These are phyloP conservation scores for Tauraco hartlaubi DNA, from an alignment of 2,797 vertebrate species.

Conservation along the genomic window DNA sequence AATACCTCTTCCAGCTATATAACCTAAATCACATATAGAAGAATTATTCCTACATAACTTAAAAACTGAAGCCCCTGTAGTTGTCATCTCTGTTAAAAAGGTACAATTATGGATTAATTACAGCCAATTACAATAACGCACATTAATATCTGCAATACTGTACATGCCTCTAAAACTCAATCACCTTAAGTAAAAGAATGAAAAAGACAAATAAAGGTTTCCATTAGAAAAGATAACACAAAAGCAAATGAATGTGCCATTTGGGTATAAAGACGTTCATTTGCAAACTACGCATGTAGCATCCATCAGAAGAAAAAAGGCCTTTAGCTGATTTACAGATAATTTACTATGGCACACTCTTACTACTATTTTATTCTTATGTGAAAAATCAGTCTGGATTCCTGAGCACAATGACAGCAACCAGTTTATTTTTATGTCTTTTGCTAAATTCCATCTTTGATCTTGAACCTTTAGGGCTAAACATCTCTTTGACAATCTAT, in stretches of 20 bases:
- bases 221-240: neutral
- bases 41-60: neutral
- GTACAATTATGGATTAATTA: slow-evolving; percentile 18
- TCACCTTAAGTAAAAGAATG: neutral
- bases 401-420: neutral
- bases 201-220: slow-evolving; percentile 2
- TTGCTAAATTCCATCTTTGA: slow-evolving; percentile 11
- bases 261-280: neutral
- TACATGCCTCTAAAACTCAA: neutral
- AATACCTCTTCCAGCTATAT: neutral
- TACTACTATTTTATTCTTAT: slow-evolving; percentile 37
- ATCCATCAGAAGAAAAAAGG: slow-evolving; percentile 25
- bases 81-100: slow-evolving; percentile 18
- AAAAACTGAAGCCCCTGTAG: neutral
- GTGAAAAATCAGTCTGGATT: slow-evolving; percentile 54
- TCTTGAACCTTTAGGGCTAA: slow-evolving; percentile 47
- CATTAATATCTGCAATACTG: neutral
- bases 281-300: neutral
- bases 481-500: slow-evolving; percentile 15
- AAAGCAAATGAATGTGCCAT: neutral
- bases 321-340: slow-evolving; percentile 38
- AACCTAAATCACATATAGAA: neutral
- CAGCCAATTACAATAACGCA: neutral
- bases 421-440: slow-evolving; percentile 47
- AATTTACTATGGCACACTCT: slow-evolving; percentile 41